Percentiles rank a stretch among this genome's conserved stretches.
Conservation (phyloP, 2,797 vertebrate species). For the Gambelia wislizenii region DNA sequence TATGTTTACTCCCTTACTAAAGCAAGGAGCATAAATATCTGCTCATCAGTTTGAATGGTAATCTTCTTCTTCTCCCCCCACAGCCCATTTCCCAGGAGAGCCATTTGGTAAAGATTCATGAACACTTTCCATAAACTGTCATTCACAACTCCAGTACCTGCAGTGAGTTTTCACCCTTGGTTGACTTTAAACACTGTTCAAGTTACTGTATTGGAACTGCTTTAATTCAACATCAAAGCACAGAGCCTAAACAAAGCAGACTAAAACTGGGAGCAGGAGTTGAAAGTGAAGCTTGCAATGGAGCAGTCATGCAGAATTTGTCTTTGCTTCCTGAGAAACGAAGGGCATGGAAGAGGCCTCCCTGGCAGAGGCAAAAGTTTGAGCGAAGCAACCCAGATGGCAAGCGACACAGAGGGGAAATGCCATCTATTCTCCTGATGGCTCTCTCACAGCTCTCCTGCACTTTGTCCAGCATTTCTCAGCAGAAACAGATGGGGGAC, state of each 20-base stretch:
- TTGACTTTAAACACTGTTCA: constrained; percentile 43
- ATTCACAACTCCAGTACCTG: background rate
- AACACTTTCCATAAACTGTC: constrained; percentile 31
- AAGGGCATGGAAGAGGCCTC: background rate
- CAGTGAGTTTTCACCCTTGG: constrained; percentile 41
- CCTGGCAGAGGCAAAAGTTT: constrained; percentile 1
- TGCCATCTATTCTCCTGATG: constrained; percentile 6
- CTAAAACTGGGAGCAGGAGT: constrained; percentile 63
- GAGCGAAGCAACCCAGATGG: constrained; percentile 21
- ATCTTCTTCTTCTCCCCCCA: no score
- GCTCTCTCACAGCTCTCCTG: background rate
- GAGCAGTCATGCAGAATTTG: constrained; percentile 45
- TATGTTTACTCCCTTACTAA: background rate
- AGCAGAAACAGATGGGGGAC: background rate
- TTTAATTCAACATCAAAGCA: constrained; percentile 51
- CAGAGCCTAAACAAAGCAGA: constrained; percentile 60
- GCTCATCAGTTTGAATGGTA: background rate
- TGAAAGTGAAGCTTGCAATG: constrained; percentile 63
- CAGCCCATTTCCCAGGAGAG: background rate
- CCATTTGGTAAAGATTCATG: background rate
- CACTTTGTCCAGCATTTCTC: background rate
- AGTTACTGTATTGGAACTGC: constrained; percentile 42
- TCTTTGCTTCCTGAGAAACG: constrained; percentile 14
- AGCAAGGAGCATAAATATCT: background rate
- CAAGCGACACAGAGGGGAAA: constrained; percentile 4